phyloP scores from a whole-genome alignment of 2,888 invertebrate species.

The Poecilobothrus nobilitatus region DNA sequence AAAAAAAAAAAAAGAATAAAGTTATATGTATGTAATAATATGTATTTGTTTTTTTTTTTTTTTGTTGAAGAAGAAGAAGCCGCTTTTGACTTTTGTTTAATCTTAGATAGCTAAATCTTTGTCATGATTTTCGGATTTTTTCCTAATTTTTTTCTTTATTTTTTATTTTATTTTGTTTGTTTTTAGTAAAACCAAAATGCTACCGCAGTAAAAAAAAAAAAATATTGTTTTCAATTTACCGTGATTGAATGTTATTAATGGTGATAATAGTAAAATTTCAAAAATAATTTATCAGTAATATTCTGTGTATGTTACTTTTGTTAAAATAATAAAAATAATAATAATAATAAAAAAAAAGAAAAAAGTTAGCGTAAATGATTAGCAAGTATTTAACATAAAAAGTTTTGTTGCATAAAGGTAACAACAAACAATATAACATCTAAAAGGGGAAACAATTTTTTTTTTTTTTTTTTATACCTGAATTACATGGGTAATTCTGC shows the following conservation, averaged over 20 bases:
- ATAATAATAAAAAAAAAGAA: too few species aligned
- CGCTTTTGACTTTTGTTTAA: not conserved
- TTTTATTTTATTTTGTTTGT: not conserved
- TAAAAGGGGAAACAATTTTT: too few species aligned
- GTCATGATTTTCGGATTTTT: conserved; percentile 2
- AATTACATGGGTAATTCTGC: not conserved
- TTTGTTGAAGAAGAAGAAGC: not conserved
- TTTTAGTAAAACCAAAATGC: not conserved
- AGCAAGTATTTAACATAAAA: not conserved
- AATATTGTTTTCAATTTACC: not conserved
- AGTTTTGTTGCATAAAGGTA: too few species aligned
- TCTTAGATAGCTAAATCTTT: not conserved
- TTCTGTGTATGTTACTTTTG: not conserved
- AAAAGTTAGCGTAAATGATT: conserved; percentile 4
- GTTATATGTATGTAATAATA: too few species aligned
- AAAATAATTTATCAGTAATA: too few species aligned
- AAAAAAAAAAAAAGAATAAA: not conserved
- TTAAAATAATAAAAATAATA: too few species aligned
- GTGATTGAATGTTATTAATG: not conserved
- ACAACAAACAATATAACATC: too few species aligned
- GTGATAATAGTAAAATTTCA: not conserved
- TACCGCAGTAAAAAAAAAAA: not conserved
- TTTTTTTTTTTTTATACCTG: too few species aligned
- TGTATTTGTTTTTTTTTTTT: not conserved
- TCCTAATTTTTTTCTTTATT: not conserved